Conservation (phyloP, 2,113 vertebrate genomes). For the Embiotoca jacksoni region DNA sequence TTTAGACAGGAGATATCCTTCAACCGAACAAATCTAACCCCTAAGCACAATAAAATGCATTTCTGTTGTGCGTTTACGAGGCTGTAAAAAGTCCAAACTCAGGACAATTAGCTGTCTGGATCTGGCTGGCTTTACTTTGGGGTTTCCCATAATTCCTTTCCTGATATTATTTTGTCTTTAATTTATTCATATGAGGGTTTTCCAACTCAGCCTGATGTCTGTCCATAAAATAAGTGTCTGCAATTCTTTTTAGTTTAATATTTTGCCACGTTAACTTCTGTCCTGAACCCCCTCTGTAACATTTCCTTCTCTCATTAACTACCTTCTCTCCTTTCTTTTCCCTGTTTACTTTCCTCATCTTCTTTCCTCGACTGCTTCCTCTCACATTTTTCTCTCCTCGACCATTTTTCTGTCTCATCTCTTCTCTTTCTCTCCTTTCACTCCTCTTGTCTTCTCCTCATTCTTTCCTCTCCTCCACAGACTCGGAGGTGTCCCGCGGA, state of each 20-base stretch:
- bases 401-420: background rate
- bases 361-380: background rate
- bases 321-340: background rate
- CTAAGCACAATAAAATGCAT: background rate
- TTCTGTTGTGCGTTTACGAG: background rate
- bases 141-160: background rate
- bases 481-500: constrained; percentile 46
- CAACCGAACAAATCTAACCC: background rate
- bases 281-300: background rate
- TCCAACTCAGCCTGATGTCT: background rate
- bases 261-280: background rate
- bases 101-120: background rate
- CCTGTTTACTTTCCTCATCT: background rate
- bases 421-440: background rate
- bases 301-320: background rate
- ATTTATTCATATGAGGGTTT: background rate
- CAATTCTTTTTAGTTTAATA: background rate
- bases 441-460: background rate
- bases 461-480: background rate
- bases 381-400: background rate
- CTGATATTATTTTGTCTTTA: background rate
- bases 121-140: background rate
- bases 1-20: constrained; percentile 1
- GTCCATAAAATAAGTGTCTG: background rate
- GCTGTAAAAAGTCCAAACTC: constrained; percentile 23